phyloP scores from a whole-genome alignment of 2,888 invertebrate species.

The Rhimphoctona megacephalus region DNA sequence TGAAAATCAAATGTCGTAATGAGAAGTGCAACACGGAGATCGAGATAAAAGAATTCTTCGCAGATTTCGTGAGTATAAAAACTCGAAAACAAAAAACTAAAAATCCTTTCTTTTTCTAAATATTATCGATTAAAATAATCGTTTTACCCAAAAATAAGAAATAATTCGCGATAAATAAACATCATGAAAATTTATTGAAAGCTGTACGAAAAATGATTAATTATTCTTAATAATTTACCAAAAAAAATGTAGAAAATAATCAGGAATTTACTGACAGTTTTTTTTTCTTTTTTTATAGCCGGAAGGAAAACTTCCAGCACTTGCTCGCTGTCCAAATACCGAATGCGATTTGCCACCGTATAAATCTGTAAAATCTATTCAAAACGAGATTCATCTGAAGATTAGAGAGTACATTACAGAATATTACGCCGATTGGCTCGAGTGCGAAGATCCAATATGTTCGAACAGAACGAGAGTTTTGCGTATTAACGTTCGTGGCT shows the following conservation, averaged over 20 bases:
- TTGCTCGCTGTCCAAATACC: conserved; percentile 90
- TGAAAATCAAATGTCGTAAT: conserved; percentile 87
- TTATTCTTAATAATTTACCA: neutral
- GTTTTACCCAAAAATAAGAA: too few species aligned
- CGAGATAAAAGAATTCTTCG: conserved; percentile 83
- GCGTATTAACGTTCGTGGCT: conserved; percentile 86
- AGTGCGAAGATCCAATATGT: conserved; percentile 96
- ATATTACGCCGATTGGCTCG: conserved; percentile 93
- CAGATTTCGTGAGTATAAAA: conserved; percentile 81
- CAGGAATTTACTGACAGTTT: neutral
- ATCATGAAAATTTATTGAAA: neutral
- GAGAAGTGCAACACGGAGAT: conserved; percentile 84
- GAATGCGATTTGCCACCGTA: conserved; percentile 89
- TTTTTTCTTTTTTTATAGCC: conserved; percentile 70
- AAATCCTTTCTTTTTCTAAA: neutral
- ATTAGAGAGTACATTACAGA: conserved; percentile 89
- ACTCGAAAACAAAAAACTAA: neutral
- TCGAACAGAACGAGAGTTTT: conserved; percentile 89
- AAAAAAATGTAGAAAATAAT: neutral
- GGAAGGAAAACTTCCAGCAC: conserved; percentile 85
- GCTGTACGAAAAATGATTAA: neutral
- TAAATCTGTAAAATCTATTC: conserved; percentile 89
- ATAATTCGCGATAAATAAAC: neutral
- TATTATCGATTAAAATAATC: neutral
- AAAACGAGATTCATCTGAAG: conserved; percentile 90